Evolutionary conservation across 1,140 invertebrate genomes (phyloP), one percentile per base, ranked within the genome.

Genomic region (Cecropterus lyciades): DNA sequence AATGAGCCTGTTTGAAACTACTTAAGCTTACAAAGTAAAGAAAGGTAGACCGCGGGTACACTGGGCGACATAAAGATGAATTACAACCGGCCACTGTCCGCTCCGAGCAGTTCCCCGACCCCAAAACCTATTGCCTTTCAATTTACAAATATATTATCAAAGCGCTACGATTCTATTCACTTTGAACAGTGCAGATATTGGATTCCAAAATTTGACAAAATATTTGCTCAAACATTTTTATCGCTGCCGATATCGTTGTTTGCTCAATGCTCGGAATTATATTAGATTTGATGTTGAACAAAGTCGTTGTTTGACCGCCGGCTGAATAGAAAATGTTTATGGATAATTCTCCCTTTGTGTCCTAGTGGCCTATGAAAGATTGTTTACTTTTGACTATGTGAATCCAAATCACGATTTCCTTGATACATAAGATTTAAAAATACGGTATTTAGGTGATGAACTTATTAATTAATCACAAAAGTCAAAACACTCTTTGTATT

Each of bases 151-250:
- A 52, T 78, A 75, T 73, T 69, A 73, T 67, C 46, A 60, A 30
- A 37, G 52, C 20, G 68, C 46, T 48, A 73, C 30, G 67, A 66
- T 52, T 67, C 48, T 14, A 67, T 71, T 67, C 65, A 53, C 53
- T 57, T 60, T 45, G 55, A 59, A 24, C 30, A 37, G 46, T 67
- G 48, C 51, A 59, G 56, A 71, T 71, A 69, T 57, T 30, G n/a
- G 33, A 45, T 53, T 55, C 65, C 65, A 69, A 70, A 74, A 74
- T 77, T 76, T 76, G 72, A 65, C 72, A 69, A 75, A 79, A 79
- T 79, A 77, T 77, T 79, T 74, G 72, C 62, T 55, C 69, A 77
- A 74, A 69, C 59, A 74, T 79, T 77, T 79, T 77, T 77, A 79
- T 77, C 74, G 68, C 62, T 46, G 69, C 52, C 72, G 65, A 72